These are phyloP conservation scores for Brachionus asplanchnoidis DNA, from an alignment of 1,140 invertebrate genomes.

Conservation along the genomic window DNA sequence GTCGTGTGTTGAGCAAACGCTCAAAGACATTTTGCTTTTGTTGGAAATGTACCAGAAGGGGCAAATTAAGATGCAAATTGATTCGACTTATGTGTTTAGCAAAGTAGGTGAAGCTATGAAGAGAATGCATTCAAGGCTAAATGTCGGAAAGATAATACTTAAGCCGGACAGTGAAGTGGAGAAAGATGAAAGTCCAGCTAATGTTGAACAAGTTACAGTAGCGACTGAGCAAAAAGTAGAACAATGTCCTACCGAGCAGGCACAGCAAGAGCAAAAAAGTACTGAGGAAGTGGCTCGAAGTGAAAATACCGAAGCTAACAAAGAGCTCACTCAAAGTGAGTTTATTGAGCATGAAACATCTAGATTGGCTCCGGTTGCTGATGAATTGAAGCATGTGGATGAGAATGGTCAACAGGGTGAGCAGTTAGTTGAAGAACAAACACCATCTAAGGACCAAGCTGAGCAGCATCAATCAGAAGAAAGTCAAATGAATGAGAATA, in stretches of 20 bases:
- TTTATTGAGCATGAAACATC: slow-evolving; percentile 5
- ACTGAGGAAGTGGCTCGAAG: not conserved
- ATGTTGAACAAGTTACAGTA: slow-evolving; percentile 25
- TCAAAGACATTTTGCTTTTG: not conserved
- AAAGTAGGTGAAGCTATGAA: slow-evolving; percentile 80
- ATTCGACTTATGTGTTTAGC: slow-evolving; percentile 38
- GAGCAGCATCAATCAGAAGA: not conserved
- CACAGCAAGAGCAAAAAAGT: not conserved
- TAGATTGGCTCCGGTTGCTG: not conserved
- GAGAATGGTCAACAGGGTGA: not conserved
- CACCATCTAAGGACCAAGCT: not conserved
- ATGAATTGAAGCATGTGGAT: not conserved
- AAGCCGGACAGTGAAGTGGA: slow-evolving; percentile 60
- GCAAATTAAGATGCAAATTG: not conserved
- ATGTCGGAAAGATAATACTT: slow-evolving; percentile 78
- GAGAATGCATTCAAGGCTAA: slow-evolving; percentile 83
- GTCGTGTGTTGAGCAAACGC: not conserved
- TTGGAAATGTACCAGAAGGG: not conserved
- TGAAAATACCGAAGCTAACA: not conserved
- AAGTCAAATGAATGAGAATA: not conserved
- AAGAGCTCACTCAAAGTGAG: not conserved
- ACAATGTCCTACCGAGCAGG: not conserved
- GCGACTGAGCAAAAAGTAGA: not conserved
- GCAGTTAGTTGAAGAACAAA: not conserved
- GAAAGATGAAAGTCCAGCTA: not conserved